Conservation (phyloP, 2,888 invertebrate species). For the Rhamphomyia laevipes region DNA sequence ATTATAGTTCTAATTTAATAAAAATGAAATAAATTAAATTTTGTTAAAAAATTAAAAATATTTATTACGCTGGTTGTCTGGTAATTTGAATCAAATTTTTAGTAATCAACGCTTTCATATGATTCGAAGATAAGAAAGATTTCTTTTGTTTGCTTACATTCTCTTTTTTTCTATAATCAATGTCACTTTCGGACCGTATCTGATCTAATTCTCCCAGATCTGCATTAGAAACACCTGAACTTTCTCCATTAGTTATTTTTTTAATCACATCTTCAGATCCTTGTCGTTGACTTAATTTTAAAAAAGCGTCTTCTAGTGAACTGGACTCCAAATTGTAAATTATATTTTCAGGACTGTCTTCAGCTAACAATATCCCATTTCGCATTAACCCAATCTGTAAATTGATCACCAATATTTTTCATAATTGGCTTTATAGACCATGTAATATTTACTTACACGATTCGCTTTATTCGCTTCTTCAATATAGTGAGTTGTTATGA, state of each 20-base stretch:
- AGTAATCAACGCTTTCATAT: conserved; percentile 51
- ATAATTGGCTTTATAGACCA: not conserved
- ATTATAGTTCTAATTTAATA: conserved; percentile 53
- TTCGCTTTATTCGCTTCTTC: conserved; percentile 80
- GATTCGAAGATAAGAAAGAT: conserved; percentile 31
- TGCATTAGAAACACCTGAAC: conserved; percentile 17
- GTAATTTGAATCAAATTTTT: conserved; percentile 59
- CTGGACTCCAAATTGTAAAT: conserved; percentile 55
- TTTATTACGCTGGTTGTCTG: conserved; percentile 54
- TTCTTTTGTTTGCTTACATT: not conserved
- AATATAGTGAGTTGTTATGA: conserved; percentile 91
- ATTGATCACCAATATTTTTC: not conserved
- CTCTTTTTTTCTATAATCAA: too few relatives aligned
- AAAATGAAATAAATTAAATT: not conserved
- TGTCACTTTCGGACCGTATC: conserved; percentile 6
- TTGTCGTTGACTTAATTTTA: conserved; percentile 56
- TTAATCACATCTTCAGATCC: conserved; percentile 28
- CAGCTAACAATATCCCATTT: conserved; percentile 72
- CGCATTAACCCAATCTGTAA: conserved; percentile 79
- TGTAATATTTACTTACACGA: conserved; percentile 43
- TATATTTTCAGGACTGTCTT: conserved; percentile 68
- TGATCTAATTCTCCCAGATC: conserved; percentile 4
- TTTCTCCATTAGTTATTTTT: not conserved
- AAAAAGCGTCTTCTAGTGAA: conserved; percentile 78
- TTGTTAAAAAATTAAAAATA: not conserved